A percentile compares a stretch with the other conserved stretches of the same genome.
Evolutionary conservation across 2,888 invertebrate genomes (phyloP).

Genomic region (Liposcelis brunnea): DNA sequence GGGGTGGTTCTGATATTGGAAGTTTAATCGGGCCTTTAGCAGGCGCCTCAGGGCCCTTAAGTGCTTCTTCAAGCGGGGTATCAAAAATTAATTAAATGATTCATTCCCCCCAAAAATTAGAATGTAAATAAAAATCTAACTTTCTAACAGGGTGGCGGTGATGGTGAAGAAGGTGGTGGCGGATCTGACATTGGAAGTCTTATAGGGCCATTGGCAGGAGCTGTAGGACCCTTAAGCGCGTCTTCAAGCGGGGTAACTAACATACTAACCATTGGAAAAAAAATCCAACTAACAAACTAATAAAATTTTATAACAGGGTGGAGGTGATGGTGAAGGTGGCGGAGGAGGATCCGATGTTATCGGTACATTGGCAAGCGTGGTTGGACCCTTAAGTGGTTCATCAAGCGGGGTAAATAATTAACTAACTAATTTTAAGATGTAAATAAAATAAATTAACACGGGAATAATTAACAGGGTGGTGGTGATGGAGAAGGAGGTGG

Average conservation of each 20-base stretch:
- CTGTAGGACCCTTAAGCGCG: neutral
- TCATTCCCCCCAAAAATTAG: too few relatives aligned
- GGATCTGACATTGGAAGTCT: slow-evolving; percentile 1
- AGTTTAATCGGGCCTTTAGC: neutral
- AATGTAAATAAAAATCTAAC: too few relatives aligned
- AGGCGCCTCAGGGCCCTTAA: neutral
- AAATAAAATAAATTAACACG: too few relatives aligned
- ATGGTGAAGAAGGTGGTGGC: neutral
- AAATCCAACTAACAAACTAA: too few relatives aligned
- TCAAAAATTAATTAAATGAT: too few relatives aligned
- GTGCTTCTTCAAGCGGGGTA: slow-evolving; percentile 2
- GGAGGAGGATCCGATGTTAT: neutral
- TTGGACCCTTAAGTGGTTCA: neutral
- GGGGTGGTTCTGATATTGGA: neutral
- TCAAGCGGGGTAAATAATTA: neutral
- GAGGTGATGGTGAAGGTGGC: neutral
- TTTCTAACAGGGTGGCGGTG: too few relatives aligned
- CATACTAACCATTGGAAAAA: neutral
- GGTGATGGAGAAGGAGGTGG: neutral
- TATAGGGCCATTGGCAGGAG: slow-evolving; percentile 3
- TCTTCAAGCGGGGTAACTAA: slow-evolving; percentile 3
- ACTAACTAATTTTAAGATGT: too few relatives aligned
- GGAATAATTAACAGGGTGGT: neutral
- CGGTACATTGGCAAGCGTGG: neutral
- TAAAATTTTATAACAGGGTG: too few relatives aligned